Evolutionary conservation across 2,797 vertebrate species (phyloP), one percentile per base, ranked within the genome.

Genomic region (Ibycter americanus): DNA sequence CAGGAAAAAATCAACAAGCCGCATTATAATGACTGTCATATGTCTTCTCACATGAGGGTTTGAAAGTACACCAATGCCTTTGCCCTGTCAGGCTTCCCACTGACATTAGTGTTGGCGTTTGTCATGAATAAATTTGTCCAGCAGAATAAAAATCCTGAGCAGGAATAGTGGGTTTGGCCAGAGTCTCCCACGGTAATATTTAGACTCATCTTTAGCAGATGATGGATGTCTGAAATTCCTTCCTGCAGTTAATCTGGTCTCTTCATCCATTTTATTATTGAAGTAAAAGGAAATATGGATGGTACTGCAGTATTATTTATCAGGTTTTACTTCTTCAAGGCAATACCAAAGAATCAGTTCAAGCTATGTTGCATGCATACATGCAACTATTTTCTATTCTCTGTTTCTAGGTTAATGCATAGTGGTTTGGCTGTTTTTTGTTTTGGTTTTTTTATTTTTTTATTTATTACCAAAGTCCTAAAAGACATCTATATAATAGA

Each of bases 121-220:
- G 44, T 25, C 68, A 83, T 61, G 40, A 94, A 71, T 83, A 66
- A 25, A 59, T 89, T 83, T 89, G 31, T n/a, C n/a, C 74, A 77
- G 71, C 18, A 66, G 44, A 84, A 88, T 44, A 56, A 54, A 83
- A 94, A 26, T 32, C 36, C 49, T 18, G 11, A 87, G 46, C 19
- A 89, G 21, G 25, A 59, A 32, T 3, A 70, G 25, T 5, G 42
- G 31, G 12, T 61, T 81, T 94, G 67, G 32, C 32, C 65, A 46
- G 67, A 54, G 15, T 12, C 32, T 74, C 61, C 21, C 54, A 52
- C 34, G n/a, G 46, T 11, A 82, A 9, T 52, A 71, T 42, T 2
- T 68, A 58, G 36, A 66, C 23, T 84, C 58, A 51, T 36, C 34
- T 52, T 77, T 26, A 78, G 61, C 9, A 74, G 22, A 58, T 31